Percentiles rank a stretch among this genome's conserved stretches.
Evolutionary conservation across 2,888 invertebrate genomes (phyloP).

Genomic region (Metallyticus violacea): DNA sequence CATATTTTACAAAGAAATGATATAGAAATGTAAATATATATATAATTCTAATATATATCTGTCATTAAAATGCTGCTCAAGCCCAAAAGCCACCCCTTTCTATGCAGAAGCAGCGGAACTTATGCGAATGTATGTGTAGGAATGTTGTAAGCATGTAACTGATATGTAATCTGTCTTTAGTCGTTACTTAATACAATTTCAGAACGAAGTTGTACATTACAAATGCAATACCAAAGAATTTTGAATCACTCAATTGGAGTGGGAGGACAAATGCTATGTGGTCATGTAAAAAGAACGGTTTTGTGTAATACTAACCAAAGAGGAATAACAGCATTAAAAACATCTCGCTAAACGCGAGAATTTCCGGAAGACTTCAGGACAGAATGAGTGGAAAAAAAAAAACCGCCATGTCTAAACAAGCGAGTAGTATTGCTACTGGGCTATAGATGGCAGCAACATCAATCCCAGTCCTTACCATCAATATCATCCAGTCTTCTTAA

Average conservation of each 20-base stretch:
- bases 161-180: background rate
- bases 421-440: background rate
- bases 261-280: background rate
- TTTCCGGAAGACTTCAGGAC: background rate
- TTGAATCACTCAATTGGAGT: background rate
- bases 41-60: background rate
- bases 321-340: background rate
- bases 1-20: background rate
- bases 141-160: background rate
- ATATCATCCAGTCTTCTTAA: constrained; percentile 19
- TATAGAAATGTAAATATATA: no score
- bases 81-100: background rate
- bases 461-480: background rate
- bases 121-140: background rate
- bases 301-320: background rate
- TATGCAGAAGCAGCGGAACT: background rate
- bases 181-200: background rate
- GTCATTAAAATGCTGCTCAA: background rate
- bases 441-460: background rate
- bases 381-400: background rate
- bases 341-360: background rate
- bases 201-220: background rate
- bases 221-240: background rate
- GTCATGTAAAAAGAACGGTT: background rate
- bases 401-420: background rate